Percentiles rank a stretch among this genome's conserved stretches.
Conservation (phyloP, 1,140 invertebrate species). For the Sitodiplosis mosellana region DNA sequence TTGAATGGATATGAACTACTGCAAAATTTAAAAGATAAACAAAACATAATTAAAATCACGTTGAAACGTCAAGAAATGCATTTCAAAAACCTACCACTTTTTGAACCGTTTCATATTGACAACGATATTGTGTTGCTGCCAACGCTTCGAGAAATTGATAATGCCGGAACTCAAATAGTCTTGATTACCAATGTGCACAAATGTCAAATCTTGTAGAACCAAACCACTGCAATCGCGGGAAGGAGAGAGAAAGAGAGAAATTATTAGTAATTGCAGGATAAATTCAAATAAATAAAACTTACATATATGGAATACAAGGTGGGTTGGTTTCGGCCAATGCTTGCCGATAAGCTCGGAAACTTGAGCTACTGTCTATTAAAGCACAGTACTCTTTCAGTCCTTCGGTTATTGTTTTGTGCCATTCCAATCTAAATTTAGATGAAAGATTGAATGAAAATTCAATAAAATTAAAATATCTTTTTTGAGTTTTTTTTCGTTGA, state of each 20-base stretch:
- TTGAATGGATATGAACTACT: slow-evolving; percentile 61
- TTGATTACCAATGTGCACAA: slow-evolving; percentile 93
- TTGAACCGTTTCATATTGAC: slow-evolving; percentile 95
- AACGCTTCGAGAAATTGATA: slow-evolving; percentile 93
- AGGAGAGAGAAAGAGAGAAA: slow-evolving; percentile 9
- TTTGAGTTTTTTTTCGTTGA: background rate
- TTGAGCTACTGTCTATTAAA: slow-evolving; percentile 89
- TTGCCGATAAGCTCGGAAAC: slow-evolving; percentile 86
- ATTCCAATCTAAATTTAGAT: slow-evolving; percentile 73
- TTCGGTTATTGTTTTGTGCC: slow-evolving; percentile 85
- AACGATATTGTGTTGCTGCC: slow-evolving; percentile 95
- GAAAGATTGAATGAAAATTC: slow-evolving; percentile 1
- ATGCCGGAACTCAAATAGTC: slow-evolving; percentile 71
- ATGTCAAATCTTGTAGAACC: slow-evolving; percentile 95
- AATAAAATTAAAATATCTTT: no score
- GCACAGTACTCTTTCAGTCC: slow-evolving; percentile 84
- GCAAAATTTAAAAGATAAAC: background rate
- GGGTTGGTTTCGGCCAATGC: slow-evolving; percentile 86
- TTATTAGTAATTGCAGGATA: background rate
- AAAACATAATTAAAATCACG: background rate
- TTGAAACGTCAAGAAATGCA: background rate
- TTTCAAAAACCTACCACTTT: slow-evolving; percentile 53
- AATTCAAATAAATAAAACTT: slow-evolving; percentile 24
- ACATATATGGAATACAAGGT: slow-evolving; percentile 98
- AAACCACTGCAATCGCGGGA: slow-evolving; percentile 84